Evolutionary conservation across 2,797 vertebrate species (phyloP).

Genomic region (Eulemur rubriventer): DNA sequence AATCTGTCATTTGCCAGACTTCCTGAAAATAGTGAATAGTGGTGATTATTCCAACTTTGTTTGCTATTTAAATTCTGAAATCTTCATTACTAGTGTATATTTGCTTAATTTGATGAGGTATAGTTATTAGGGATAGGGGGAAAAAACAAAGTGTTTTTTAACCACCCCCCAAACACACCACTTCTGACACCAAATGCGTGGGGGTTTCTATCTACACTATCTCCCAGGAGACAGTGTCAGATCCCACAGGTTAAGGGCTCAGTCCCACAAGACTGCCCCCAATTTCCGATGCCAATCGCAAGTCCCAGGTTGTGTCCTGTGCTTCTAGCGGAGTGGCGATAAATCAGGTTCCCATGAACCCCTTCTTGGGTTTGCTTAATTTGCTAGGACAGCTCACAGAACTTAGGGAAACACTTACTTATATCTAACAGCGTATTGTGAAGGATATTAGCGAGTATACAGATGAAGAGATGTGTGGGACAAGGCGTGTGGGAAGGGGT

Average conservation of each 20-base stretch:
- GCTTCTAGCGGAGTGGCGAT: not conserved
- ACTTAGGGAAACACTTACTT: not conserved
- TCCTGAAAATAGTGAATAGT: not conserved
- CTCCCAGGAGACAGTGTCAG: not conserved
- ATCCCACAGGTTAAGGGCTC: not conserved
- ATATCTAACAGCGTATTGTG: not conserved
- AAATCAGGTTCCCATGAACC: not conserved
- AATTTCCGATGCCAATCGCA: not conserved
- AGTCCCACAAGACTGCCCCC: not conserved
- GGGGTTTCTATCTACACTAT: not conserved
- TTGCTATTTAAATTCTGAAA: conserved; percentile 28
- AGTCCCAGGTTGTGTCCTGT: not conserved
- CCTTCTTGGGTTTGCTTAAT: not conserved
- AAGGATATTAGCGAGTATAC: not conserved
- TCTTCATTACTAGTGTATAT: not conserved
- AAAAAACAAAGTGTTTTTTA: not conserved
- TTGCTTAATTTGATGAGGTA: not conserved
- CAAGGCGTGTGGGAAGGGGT: too few relatives aligned
- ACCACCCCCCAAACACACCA: not conserved
- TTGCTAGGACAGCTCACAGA: not conserved
- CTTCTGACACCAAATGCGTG: not conserved
- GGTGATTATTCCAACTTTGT: not conserved
- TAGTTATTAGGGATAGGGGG: not conserved
- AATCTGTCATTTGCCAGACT: not conserved
- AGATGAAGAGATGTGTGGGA: not conserved